Percentiles rank a stretch among this genome's conserved stretches.
These are phyloP conservation scores for Hipparchia sbordonii DNA, from an alignment of 2,888 invertebrate species.

Conservation along the genomic window DNA sequence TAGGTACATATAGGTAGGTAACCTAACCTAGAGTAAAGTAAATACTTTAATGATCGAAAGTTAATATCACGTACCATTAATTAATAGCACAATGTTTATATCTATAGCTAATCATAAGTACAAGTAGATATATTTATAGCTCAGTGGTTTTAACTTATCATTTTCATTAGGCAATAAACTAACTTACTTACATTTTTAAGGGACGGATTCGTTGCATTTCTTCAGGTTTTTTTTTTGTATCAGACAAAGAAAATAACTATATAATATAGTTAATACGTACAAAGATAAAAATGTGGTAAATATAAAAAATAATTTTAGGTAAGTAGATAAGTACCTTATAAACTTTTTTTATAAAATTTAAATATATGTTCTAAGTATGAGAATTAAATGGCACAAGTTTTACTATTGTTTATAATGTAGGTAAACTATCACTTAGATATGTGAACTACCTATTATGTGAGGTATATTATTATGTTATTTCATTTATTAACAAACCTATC, in stretches of 20 bases:
- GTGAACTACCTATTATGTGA: background rate
- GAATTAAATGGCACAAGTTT: conserved; percentile 59
- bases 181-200: conserved; percentile 25
- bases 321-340: background rate
- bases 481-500: background rate
- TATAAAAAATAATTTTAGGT: background rate
- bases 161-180: background rate
- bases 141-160: background rate
- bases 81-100: conserved; percentile 6
- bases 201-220: conserved; percentile 73
- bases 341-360: background rate
- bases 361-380: conserved; percentile 15
- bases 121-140: background rate
- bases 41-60: background rate
- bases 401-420: conserved; percentile 7
- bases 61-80: background rate
- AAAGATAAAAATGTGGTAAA: background rate
- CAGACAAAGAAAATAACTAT: too few relatives aligned
- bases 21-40: background rate
- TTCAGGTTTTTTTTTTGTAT: conserved; percentile 34
- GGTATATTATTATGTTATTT: conserved; percentile 6
- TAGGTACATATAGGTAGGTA: too few relatives aligned
- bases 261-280: too few relatives aligned
- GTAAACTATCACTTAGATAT: background rate
- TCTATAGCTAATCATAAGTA: background rate